Evolutionary conservation across 2,113 vertebrate species (phyloP).

Genomic region (Seriola rivoliana): DNA sequence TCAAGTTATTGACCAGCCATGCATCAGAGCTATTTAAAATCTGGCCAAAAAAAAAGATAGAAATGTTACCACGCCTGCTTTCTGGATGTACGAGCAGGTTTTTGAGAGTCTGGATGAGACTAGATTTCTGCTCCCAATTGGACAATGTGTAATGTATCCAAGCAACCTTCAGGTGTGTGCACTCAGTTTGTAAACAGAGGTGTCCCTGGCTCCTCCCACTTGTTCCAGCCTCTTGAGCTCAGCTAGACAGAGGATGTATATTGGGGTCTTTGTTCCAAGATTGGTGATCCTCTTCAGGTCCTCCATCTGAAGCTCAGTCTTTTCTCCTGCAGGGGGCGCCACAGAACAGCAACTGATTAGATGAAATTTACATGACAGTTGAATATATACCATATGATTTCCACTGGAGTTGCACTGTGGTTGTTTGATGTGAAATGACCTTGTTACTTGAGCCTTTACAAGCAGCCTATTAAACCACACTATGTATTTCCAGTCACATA

Average conservation of each 20-base stretch:
- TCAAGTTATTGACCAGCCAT: background rate
- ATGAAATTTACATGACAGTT: too few species aligned
- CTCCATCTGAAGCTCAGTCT: constrained; percentile 62
- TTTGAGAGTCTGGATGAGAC: background rate
- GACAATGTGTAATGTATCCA: background rate
- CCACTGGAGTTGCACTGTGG: too few species aligned
- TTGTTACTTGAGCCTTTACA: too few species aligned
- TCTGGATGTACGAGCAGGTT: background rate
- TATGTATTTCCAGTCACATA: too few species aligned
- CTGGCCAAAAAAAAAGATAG: background rate
- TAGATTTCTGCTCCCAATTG: background rate
- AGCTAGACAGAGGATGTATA: constrained; percentile 79
- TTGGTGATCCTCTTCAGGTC: constrained; percentile 71
- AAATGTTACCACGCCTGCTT: background rate
- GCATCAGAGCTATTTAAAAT: constrained; percentile 24
- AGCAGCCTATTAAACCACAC: too few species aligned
- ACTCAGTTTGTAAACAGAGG: constrained; percentile 71
- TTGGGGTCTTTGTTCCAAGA: constrained; percentile 62
- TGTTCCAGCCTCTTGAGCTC: constrained; percentile 79
- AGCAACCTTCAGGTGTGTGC: constrained; percentile 38
- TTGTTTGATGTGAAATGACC: too few species aligned
- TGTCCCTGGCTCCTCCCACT: constrained; percentile 55
- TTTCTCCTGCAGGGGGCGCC: constrained; percentile 69
- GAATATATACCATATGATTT: too few species aligned
- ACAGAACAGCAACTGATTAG: constrained; percentile 23